A percentile compares a stretch with the other conserved stretches of the same genome.
Conservation (phyloP, 2,797 vertebrate species). For the Sitta carolinensis region DNA sequence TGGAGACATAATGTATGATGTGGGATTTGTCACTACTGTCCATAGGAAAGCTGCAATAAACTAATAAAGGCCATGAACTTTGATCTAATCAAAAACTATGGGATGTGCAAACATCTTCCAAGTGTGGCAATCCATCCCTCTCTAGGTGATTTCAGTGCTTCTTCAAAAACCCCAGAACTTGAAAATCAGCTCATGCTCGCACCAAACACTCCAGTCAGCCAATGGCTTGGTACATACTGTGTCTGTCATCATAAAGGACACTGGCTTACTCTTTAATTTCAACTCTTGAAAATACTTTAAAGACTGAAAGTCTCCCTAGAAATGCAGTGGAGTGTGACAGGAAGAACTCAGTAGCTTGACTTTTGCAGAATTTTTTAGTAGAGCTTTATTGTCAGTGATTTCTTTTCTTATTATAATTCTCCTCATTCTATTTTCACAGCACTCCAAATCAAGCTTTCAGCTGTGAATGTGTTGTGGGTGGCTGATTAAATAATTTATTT, state of each 20-base stretch:
- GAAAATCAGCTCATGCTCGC: not conserved
- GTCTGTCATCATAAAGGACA: not conserved
- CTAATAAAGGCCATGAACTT: not conserved
- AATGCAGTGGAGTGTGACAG: not conserved
- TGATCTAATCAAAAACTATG: not conserved
- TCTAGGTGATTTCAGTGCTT: not conserved
- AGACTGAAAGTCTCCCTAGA: not conserved
- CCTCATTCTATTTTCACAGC: not conserved
- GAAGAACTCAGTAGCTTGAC: not conserved
- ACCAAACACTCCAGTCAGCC: fast-evolving
- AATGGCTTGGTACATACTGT: not conserved
- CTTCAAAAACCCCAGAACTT: not conserved
- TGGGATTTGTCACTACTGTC: not conserved
- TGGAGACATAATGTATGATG: not conserved
- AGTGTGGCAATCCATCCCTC: not conserved
- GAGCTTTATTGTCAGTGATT: not conserved
- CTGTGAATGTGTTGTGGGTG: not conserved
- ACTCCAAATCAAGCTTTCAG: not conserved
- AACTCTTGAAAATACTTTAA: not conserved
- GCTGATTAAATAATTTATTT: not conserved
- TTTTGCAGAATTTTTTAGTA: not conserved
- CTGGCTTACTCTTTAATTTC: not conserved
- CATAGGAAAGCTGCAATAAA: not conserved
- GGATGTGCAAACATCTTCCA: not conserved
- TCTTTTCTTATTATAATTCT: constrained; percentile 6